Base-by-base conservation (phyloP, 2,113 vertebrate species). In the Ciconia stormi region DNA sequence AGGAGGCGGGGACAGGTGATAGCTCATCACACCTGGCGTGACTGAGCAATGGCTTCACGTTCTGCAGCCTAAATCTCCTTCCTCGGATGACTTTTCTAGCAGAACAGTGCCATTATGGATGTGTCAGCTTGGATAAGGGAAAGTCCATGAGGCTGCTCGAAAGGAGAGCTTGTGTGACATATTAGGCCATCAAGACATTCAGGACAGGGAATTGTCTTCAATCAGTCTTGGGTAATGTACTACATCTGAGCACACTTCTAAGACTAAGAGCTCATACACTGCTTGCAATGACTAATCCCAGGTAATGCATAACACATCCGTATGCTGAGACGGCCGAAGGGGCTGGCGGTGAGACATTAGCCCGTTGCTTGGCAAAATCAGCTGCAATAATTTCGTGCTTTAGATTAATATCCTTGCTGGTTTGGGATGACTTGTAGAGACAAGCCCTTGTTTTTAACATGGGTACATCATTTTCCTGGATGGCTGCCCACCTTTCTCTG, bases 151-250 rank as follows among this genome's bases (percentile, higher is more conserved):
- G 90, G 71, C 70, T 76, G 82, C 66, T 95, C 3, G 50, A 52
- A 80, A 90, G 90, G 59, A 82, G 84, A 94, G 91, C 86, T 78
- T 52, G 86, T 65, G 72, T 96, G 97, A 98, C 88, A 85, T 90
- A 97, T 93, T 92, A 88, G 71, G 87, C 91, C 95, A 94, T 95
- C 87, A 95, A 9, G 85, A 79, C 92, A 19, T 86, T 63, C 50
- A 82, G 91, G 73, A 52, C 85, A 52, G 76, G 94, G 88, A 96
- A 95, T 93, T 93, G 81, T 58, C 96, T 96, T 91, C 13, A 16
- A 87, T 98, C 92, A 73, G 67, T 91, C 96, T 77, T 88, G 78
- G 36, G 67, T 94, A 82, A 91, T 65, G 96, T 86, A 52, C 94
- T 49, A 17, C 83, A 72, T 70, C 93, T 47, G 59, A 95, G 90